These are phyloP conservation scores for Dicrurus megarhynchus DNA, from an alignment of 2,113 vertebrate species.

Conservation along the genomic window DNA sequence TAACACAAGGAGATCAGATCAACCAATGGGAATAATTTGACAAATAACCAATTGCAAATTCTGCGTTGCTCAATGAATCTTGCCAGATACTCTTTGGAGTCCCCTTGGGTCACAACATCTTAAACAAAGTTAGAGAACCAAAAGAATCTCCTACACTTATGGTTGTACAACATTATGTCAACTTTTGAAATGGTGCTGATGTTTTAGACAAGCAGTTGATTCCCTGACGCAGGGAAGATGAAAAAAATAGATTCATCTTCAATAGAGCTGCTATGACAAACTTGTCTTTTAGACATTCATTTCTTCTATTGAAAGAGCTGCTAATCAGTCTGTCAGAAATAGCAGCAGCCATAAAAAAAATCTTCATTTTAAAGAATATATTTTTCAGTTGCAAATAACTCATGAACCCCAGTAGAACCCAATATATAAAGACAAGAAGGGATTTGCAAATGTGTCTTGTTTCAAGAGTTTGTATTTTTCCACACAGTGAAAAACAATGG, in stretches of 20 bases:
- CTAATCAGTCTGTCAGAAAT: constrained; percentile 37
- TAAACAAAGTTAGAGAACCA: background rate
- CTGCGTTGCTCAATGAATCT: background rate
- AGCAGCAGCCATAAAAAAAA: background rate
- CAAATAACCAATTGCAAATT: background rate
- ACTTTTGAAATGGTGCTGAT: background rate
- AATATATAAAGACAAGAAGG: background rate
- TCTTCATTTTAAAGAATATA: background rate
- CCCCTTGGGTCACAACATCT: background rate
- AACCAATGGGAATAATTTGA: background rate
- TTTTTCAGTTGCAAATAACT: background rate
- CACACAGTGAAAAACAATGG: background rate
- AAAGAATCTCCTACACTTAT: background rate
- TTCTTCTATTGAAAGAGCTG: constrained; percentile 10
- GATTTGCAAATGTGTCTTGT: background rate
- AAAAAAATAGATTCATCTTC: constrained; percentile 32
- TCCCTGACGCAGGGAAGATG: background rate
- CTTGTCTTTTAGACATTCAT: constrained; percentile 18
- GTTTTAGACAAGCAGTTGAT: constrained; percentile 24
- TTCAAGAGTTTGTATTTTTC: background rate
- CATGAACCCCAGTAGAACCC: background rate
- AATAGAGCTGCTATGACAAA: constrained; percentile 45
- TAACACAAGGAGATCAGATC: background rate
- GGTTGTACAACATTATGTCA: background rate
- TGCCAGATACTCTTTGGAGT: background rate